Percentiles rank a stretch among this genome's conserved stretches.
phyloP scores from a whole-genome alignment of 53 echinoderm and acorn worm genomes.

The Antedon mediterranea region DNA sequence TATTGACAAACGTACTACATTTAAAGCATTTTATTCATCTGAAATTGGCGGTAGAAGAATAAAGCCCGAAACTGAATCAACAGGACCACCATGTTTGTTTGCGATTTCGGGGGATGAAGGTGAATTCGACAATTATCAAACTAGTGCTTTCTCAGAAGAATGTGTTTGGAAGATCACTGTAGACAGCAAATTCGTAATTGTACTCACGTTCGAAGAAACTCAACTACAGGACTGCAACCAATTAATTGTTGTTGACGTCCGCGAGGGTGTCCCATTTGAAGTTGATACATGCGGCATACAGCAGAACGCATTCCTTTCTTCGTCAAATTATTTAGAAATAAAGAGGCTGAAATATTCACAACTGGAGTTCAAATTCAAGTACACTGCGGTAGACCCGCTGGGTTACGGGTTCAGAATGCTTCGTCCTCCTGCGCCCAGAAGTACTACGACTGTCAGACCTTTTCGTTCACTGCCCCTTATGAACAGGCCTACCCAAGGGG shows the following conservation, averaged over 20 bases:
- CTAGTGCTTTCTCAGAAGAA: not conserved
- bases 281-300: not conserved
- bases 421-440: too few relatives aligned
- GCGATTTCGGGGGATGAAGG: not conserved
- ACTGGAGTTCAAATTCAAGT: not conserved
- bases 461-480: too few relatives aligned
- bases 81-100: not conserved
- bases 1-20: not conserved
- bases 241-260: not conserved
- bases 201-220: not conserved
- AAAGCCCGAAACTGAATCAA: not conserved
- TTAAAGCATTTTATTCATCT: not conserved
- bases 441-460: too few relatives aligned
- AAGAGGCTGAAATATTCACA: not conserved
- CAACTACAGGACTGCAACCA: not conserved
- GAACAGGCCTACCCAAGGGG: too few relatives aligned
- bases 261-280: not conserved
- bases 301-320: not conserved
- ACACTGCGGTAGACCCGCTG: not conserved
- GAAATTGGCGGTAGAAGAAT: not conserved
- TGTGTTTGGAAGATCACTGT: not conserved
- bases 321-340: not conserved
- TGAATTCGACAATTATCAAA: not conserved
- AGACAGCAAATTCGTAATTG: not conserved
- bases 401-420: not conserved